A percentile compares a stretch with the other conserved stretches of the same genome.
Conservation (phyloP, 2,797 vertebrate genomes). For the Girardinus metallicus region DNA sequence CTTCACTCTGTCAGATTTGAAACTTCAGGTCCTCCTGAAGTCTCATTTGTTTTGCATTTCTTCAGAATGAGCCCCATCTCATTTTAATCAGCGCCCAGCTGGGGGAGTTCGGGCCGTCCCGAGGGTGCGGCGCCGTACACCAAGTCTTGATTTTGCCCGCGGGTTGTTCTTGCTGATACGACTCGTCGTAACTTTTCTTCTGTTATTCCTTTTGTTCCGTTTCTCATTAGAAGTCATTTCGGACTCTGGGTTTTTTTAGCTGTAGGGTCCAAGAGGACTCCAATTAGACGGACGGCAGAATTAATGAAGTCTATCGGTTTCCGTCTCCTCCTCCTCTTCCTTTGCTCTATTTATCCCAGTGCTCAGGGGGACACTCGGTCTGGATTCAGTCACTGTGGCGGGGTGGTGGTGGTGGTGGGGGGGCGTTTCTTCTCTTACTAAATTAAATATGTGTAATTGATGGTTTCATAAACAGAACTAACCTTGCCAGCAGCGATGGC, state of each 20-base stretch:
- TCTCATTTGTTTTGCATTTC: conserved; percentile 38
- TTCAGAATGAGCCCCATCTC: conserved; percentile 55
- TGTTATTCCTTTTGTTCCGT: conserved; percentile 26
- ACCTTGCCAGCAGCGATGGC: conserved; percentile 81
- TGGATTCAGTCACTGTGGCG: conserved; percentile 77
- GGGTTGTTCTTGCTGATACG: conserved; percentile 59
- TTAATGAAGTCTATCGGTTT: conserved; percentile 70
- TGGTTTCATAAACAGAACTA: conserved; percentile 84
- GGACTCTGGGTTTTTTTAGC: conserved; percentile 68
- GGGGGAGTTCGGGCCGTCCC: conserved; percentile 59
- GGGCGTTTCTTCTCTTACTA: conserved; percentile 75
- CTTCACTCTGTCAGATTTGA: conserved; percentile 46
- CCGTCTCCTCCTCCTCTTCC: conserved; percentile 58
- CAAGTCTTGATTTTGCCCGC: conserved; percentile 69
- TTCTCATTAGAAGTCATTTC: conserved; percentile 74
- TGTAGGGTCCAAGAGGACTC: conserved; percentile 73
- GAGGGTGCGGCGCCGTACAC: conserved; percentile 52
- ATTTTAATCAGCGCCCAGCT: conserved; percentile 62
- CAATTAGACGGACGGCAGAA: conserved; percentile 77
- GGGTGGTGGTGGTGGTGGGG: rapidly evolving
- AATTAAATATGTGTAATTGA: conserved; percentile 87
- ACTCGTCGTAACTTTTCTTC: conserved; percentile 57
- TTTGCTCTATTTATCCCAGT: conserved; percentile 84
- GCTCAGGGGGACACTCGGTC: conserved; percentile 84
- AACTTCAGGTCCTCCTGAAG: conserved; percentile 48